Percentiles rank a stretch among this genome's conserved stretches.
phyloP scores from a whole-genome alignment of 30 jellyfish, hydroid and myxozoan species.

The Catostylus mosaicus region DNA sequence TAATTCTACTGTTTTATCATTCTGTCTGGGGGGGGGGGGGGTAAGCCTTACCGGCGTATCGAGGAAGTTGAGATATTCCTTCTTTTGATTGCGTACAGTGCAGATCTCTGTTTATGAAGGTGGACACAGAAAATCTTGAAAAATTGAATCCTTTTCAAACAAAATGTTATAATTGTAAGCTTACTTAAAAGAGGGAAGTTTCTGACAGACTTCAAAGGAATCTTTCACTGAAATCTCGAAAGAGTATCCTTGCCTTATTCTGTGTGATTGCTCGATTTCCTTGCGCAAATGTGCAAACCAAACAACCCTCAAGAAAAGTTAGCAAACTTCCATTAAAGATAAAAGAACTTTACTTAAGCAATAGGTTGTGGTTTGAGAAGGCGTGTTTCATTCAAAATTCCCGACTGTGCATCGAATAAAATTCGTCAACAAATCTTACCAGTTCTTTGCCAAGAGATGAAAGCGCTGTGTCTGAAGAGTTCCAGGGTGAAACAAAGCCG shows the following conservation, averaged over 20 bases:
- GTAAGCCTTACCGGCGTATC: too few relatives aligned
- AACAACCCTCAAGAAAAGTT: background rate
- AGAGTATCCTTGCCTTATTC: background rate
- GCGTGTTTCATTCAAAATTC: background rate
- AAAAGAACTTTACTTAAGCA: background rate
- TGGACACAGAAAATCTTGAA: too few relatives aligned
- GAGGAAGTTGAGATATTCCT: too few relatives aligned
- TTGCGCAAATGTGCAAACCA: background rate
- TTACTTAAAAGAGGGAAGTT: too few relatives aligned
- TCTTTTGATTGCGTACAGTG: too few relatives aligned
- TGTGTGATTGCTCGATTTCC: background rate
- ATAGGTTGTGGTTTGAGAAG: background rate
- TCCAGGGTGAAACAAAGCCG: conserved; percentile 76
- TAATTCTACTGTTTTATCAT: too few relatives aligned
- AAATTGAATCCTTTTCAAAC: too few relatives aligned
- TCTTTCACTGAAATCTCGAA: too few relatives aligned
- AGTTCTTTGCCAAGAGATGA: conserved; percentile 78
- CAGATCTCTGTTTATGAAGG: too few relatives aligned
- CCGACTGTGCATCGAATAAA: background rate
- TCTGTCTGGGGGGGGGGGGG: too few relatives aligned
- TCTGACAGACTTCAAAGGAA: too few relatives aligned
- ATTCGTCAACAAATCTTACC: conserved; percentile 54
- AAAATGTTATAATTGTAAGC: too few relatives aligned
- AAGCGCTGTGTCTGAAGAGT: conserved; percentile 43
- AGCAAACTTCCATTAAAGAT: conserved; percentile 2